A percentile compares a stretch with the other conserved stretches of the same genome.
phyloP scores from a whole-genome alignment of 1,140 invertebrate genomes.

The Drosophila repleta region DNA sequence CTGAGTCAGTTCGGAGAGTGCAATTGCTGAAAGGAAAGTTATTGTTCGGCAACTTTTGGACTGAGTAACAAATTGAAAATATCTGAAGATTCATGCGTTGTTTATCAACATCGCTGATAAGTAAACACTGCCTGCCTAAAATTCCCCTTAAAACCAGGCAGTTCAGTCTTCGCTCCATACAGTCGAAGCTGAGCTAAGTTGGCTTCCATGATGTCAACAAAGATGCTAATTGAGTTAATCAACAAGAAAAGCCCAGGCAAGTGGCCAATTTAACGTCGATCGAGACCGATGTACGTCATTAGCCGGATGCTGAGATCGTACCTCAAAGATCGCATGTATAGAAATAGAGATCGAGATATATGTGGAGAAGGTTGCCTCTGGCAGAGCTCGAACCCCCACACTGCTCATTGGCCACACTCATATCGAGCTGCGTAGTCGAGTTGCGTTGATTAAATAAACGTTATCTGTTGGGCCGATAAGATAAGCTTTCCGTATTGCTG shows the following conservation, averaged over 20 bases:
- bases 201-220: slow-evolving; percentile 61
- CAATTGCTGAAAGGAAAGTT: slow-evolving; percentile 28
- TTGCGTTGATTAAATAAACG: slow-evolving; percentile 67
- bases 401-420: not conserved
- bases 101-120: slow-evolving; percentile 54
- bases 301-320: not conserved
- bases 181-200: slow-evolving; percentile 7
- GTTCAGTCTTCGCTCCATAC: not conserved
- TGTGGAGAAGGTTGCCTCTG: too few relatives aligned
- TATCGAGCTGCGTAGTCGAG: not conserved
- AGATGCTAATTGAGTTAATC: slow-evolving; percentile 49
- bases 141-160: slow-evolving; percentile 12
- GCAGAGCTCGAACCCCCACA: not conserved
- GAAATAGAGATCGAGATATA: too few relatives aligned
- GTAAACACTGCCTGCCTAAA: slow-evolving; percentile 49
- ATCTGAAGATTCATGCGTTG: slow-evolving; percentile 48
- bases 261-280: not conserved
- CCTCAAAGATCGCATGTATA: not conserved
- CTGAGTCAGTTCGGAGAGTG: not conserved
- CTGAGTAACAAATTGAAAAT: slow-evolving; percentile 59
- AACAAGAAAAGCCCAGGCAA: slow-evolving; percentile 38
- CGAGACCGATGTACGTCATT: not conserved
- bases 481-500: slow-evolving; percentile 34
- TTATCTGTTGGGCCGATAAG: slow-evolving; percentile 66
- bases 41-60: slow-evolving; percentile 37